A percentile compares a stretch with the other conserved stretches of the same genome.
phyloP scores from a whole-genome alignment of 2,113 vertebrate genomes.

The Malurus alboscapulatus region DNA sequence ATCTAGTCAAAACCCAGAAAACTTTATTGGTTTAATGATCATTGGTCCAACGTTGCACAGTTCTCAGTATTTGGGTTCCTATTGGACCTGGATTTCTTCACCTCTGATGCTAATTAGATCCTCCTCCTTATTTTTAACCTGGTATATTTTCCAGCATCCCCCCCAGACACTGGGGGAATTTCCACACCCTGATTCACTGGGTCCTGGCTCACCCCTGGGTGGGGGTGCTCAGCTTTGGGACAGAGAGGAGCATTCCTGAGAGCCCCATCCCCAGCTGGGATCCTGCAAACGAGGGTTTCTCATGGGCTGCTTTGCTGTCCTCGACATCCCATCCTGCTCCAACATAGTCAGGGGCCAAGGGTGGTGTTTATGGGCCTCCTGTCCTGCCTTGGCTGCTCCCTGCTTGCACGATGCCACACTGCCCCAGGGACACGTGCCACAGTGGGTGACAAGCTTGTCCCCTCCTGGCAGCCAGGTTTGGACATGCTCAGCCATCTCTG shows the following conservation, averaged over 20 bases:
- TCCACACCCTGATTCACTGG: not conserved
- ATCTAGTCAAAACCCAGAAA: too few relatives aligned
- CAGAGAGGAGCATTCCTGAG: not conserved
- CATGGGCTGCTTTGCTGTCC: not conserved
- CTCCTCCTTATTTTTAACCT: too few relatives aligned
- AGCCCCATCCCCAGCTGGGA: not conserved
- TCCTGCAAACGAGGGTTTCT: not conserved
- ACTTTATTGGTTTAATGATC: too few relatives aligned
- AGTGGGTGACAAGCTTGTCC: not conserved
- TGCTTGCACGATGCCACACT: not conserved
- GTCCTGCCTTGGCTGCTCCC: not conserved
- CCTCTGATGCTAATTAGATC: too few relatives aligned
- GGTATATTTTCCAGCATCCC: too few relatives aligned
- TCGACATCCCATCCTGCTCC: fast-evolving
- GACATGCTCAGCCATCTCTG: not conserved
- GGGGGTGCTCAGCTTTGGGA: not conserved
- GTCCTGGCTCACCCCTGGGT: not conserved
- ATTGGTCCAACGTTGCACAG: too few relatives aligned
- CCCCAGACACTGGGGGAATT: slow-evolving; percentile 41
- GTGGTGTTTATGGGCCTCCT: not conserved
- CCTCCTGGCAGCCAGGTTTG: not conserved
- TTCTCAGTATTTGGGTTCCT: too few relatives aligned
- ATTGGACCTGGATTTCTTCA: too few relatives aligned
- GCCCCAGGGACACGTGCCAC: not conserved
- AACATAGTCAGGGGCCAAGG: not conserved